Conservation (phyloP, 2,888 invertebrate genomes). For the Rhynchonema sp. region DNA sequence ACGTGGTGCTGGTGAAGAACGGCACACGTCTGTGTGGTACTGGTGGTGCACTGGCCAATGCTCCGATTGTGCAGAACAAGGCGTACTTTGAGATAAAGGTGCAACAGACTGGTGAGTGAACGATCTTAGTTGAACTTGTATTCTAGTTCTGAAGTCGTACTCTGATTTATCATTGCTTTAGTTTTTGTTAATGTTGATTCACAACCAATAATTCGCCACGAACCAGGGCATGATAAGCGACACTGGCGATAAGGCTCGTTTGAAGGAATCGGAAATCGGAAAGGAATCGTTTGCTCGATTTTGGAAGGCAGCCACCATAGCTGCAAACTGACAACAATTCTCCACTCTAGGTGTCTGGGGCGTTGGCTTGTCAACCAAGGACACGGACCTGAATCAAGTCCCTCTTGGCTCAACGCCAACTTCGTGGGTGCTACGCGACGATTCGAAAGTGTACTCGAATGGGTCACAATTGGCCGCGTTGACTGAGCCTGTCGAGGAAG, state of each 20-base stretch:
- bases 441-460: constrained; percentile 64
- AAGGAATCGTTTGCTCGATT: too few relatives aligned
- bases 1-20: constrained; percentile 83
- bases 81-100: constrained; percentile 94
- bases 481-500: constrained; percentile 52
- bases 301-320: too few relatives aligned
- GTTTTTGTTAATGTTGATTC: too few relatives aligned
- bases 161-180: background rate
- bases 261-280: too few relatives aligned
- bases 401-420: constrained; percentile 67
- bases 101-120: constrained; percentile 62
- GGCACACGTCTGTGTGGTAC: constrained; percentile 80
- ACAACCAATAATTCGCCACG: too few relatives aligned
- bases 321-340: too few relatives aligned
- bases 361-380: constrained; percentile 70
- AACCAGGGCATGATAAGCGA: too few relatives aligned
- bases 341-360: constrained; percentile 61
- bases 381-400: constrained; percentile 62
- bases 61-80: constrained; percentile 85
- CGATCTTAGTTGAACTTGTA: background rate
- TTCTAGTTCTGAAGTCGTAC: background rate
- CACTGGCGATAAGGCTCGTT: too few relatives aligned
- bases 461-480: constrained; percentile 55
- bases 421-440: constrained; percentile 80
- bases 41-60: constrained; percentile 78